Percentiles rank a stretch among this genome's conserved stretches.
These are phyloP conservation scores for Montipora cactus DNA, from an alignment of 64 coral and sea anemone genomes.

Conservation along the genomic window DNA sequence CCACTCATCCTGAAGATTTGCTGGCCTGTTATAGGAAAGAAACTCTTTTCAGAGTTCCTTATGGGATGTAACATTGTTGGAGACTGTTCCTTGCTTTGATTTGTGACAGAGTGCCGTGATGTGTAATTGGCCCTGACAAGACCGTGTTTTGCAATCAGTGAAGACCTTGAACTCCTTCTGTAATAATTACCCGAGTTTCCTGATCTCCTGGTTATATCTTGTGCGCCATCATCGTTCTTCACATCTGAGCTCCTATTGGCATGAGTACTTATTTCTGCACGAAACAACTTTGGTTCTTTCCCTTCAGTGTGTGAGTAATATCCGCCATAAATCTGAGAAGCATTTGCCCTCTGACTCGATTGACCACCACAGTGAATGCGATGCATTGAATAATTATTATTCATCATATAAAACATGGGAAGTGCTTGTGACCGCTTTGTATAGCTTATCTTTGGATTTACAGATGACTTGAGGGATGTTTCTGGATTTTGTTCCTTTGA, in stretches of 20 bases:
- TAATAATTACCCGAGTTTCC: neutral
- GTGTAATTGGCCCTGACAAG: slow-evolving; percentile 9
- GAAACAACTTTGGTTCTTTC: slow-evolving; percentile 30
- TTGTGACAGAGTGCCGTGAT: neutral
- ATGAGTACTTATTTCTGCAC: slow-evolving; percentile 23
- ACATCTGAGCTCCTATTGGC: neutral
- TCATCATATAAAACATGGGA: slow-evolving; percentile 11
- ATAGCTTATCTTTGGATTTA: slow-evolving; percentile 81
- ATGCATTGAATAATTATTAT: neutral
- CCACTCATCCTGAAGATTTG: slow-evolving; percentile 32
- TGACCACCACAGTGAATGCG: neutral
- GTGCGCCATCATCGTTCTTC: neutral
- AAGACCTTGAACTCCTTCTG: neutral
- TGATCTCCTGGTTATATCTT: neutral
- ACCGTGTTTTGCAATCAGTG: neutral
- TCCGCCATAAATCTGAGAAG: slow-evolving; percentile 47
- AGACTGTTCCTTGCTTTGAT: neutral
- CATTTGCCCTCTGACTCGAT: neutral
- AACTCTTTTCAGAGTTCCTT: neutral
- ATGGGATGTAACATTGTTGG: neutral
- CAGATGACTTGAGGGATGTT: slow-evolving; percentile 4
- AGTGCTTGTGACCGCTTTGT: slow-evolving; percentile 61
- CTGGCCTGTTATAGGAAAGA: slow-evolving; percentile 14
- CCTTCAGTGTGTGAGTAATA: slow-evolving; percentile 31
- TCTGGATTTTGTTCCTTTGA: neutral